Percentiles rank a stretch among this genome's conserved stretches.
Conservation (phyloP, 1,140 invertebrate genomes). For the Drosophila athabasca region DNA sequence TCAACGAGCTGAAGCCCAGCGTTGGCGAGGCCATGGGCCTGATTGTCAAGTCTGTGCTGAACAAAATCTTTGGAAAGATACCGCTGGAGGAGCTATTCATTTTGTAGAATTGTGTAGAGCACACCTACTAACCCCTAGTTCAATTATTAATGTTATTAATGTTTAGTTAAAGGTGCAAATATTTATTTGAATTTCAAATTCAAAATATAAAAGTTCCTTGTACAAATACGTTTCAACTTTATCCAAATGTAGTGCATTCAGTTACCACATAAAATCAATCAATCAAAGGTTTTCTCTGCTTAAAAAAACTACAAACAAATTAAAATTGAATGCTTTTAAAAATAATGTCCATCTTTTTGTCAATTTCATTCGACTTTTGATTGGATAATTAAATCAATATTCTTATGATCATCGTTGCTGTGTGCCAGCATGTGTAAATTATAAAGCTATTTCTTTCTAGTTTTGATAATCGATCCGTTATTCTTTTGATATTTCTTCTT, state of each 20-base stretch:
- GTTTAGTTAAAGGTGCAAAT: background rate
- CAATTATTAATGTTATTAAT: conserved; percentile 1
- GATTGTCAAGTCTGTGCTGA: conserved; percentile 84
- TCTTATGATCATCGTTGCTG: no score
- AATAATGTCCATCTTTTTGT: no score
- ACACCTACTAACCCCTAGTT: no score
- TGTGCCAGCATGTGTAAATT: no score
- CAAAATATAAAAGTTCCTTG: conserved; percentile 28
- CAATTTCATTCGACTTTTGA: no score
- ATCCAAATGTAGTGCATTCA: no score
- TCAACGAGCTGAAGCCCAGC: conserved; percentile 83
- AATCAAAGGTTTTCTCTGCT: no score
- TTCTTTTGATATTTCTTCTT: no score
- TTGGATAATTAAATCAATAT: no score
- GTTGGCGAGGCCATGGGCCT: conserved; percentile 84
- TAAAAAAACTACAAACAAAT: no score
- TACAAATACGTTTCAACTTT: background rate
- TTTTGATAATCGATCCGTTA: background rate
- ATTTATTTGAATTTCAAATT: conserved; percentile 26
- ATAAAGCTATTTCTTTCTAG: background rate
- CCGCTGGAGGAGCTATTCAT: conserved; percentile 84
- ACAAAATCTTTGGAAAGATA: conserved; percentile 83
- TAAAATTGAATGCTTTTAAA: no score
- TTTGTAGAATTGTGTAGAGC: background rate
- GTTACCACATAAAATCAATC: no score